Percentiles rank a stretch among this genome's conserved stretches.
phyloP scores from a whole-genome alignment of 2,113 vertebrate genomes.

The Kryptolebias marmoratus region DNA sequence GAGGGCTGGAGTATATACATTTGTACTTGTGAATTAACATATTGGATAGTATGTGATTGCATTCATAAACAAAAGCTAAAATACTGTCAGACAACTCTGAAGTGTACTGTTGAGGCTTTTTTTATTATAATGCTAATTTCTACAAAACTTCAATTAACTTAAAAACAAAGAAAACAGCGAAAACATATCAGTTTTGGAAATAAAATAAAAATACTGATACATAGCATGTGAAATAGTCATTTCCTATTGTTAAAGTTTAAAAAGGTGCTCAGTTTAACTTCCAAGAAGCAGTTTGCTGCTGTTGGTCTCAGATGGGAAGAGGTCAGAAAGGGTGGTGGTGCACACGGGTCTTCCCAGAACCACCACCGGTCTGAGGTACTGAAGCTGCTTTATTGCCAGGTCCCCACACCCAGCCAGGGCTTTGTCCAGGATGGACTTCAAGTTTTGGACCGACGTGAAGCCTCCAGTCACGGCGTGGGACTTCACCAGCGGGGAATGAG shows the following conservation, averaged over 20 bases:
- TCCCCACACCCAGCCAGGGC: conserved; percentile 95
- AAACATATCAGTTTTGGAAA: conserved; percentile 16
- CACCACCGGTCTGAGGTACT: conserved; percentile 96
- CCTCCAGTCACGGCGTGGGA: conserved; percentile 76
- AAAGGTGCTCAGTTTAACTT: conserved; percentile 78
- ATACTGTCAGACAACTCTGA: conserved; percentile 28
- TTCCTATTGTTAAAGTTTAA: conserved; percentile 28
- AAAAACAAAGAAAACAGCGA: conserved; percentile 8
- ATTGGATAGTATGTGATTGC: conserved; percentile 18
- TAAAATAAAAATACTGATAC: conserved; percentile 56
- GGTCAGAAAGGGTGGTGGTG: conserved; percentile 85
- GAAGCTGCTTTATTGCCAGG: conserved; percentile 97
- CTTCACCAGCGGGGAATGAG: conserved; percentile 81
- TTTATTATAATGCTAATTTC: conserved; percentile 31
- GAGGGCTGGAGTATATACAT: conserved; percentile 65
- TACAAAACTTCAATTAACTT: conserved; percentile 48
- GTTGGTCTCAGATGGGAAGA: conserved; percentile 89
- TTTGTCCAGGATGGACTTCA: conserved; percentile 94
- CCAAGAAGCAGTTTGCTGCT: conserved; percentile 89
- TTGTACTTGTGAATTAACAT: conserved; percentile 27
- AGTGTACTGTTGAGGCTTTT: conserved; percentile 30
- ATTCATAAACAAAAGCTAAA: conserved; percentile 34
- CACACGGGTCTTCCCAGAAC: conserved; percentile 94
- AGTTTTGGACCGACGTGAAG: conserved; percentile 86
- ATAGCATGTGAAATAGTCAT: conserved; percentile 40